Evolutionary conservation across 2,113 vertebrate genomes (phyloP).

Genomic region (Rhea pennata): DNA sequence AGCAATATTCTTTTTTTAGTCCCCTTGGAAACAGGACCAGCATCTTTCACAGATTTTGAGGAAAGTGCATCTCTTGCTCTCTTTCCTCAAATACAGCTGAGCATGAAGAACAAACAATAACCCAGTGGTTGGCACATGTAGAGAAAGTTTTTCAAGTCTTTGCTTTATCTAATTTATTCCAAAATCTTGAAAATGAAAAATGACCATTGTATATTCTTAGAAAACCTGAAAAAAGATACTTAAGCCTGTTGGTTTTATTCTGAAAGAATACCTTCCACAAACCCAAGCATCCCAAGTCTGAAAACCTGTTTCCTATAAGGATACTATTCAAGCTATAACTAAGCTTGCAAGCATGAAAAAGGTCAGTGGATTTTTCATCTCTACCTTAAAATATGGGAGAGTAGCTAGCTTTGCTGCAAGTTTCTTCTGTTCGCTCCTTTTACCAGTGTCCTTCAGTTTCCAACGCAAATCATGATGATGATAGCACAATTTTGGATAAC

Average conservation of each 20-base stretch:
- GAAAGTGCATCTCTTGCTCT: not conserved
- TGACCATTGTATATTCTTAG: not conserved
- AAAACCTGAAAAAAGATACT: not conserved
- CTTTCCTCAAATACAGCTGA: not conserved
- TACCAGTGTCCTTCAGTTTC: not conserved
- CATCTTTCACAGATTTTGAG: not conserved
- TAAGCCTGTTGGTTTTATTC: not conserved
- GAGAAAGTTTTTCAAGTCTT: not conserved
- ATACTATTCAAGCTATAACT: not conserved
- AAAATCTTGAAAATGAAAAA: not conserved
- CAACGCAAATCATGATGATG: not conserved
- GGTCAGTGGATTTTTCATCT: not conserved
- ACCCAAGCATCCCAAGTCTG: not conserved
- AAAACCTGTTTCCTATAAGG: slow-evolving; percentile 1
- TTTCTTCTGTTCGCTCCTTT: not conserved
- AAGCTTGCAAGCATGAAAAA: not conserved
- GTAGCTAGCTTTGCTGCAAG: not conserved
- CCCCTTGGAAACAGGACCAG: not conserved
- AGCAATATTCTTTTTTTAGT: not conserved
- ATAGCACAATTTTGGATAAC: not conserved
- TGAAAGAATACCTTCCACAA: not conserved
- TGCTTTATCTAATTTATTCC: not conserved
- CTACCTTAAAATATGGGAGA: not conserved
- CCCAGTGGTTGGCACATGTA: not conserved
- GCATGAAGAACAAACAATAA: not conserved